phyloP scores from a whole-genome alignment of 2,888 invertebrate genomes.

The Acanthosepion esculentum region DNA sequence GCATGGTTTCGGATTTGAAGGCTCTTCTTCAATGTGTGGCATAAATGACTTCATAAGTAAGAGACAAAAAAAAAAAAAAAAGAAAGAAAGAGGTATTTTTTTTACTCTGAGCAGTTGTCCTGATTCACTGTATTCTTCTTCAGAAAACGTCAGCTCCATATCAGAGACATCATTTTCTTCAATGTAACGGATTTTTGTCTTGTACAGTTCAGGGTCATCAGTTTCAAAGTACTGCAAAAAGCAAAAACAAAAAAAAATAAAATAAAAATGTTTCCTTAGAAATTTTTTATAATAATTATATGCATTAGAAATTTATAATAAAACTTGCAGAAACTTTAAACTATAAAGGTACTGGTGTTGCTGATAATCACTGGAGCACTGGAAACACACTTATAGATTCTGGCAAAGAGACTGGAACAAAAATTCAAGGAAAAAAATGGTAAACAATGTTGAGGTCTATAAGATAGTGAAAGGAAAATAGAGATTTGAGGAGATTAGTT shows the following conservation, averaged over 20 bases:
- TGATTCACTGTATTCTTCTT: conserved; percentile 88
- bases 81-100: not conserved
- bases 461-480: too few relatives aligned
- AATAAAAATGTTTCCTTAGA: not conserved
- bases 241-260: not conserved
- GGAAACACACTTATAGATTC: too few relatives aligned
- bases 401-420: too few relatives aligned
- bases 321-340: too few relatives aligned
- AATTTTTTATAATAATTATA: not conserved
- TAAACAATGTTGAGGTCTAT: too few relatives aligned
- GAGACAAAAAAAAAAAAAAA: not conserved
- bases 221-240: conserved; percentile 89
- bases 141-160: conserved; percentile 89
- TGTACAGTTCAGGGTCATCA: conserved; percentile 93
- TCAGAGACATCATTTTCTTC: conserved; percentile 92
- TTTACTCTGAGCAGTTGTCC: conserved; percentile 80
- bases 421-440: too few relatives aligned
- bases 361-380: too few relatives aligned
- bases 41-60: too few relatives aligned
- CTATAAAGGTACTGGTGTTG: not conserved
- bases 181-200: conserved; percentile 94
- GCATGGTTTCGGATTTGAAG: too few relatives aligned
- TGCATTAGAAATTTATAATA: not conserved
- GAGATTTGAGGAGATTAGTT: too few relatives aligned
- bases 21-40: too few relatives aligned